Percentiles rank a stretch among this genome's conserved stretches.
Conservation (phyloP, 2,888 invertebrate genomes). For the Nysson spinosus region DNA sequence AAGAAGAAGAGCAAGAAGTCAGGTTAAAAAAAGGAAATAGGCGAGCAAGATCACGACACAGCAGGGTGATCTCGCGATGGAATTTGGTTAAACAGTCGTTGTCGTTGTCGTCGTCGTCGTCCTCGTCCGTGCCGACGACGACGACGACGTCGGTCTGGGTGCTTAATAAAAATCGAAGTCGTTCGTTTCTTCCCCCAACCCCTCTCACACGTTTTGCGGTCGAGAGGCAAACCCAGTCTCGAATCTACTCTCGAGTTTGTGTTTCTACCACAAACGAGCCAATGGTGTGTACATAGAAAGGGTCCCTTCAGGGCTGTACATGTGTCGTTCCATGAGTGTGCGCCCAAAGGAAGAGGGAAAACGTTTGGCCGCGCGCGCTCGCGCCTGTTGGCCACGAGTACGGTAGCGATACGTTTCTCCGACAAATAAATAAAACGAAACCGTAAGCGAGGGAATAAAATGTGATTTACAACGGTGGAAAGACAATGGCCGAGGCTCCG, state of each 20-base stretch:
- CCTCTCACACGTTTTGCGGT: constrained; percentile 57
- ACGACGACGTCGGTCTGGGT: constrained; percentile 47
- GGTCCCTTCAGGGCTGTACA: constrained; percentile 54
- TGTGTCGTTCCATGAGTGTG: constrained; percentile 34
- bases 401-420: constrained; percentile 76
- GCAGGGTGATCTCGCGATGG: constrained; percentile 60
- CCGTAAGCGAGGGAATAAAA: constrained; percentile 77
- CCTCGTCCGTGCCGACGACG: constrained; percentile 23
- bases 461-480: constrained; percentile 77
- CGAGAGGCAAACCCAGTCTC: constrained; percentile 31
- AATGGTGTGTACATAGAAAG: constrained; percentile 40
- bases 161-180: constrained; percentile 65
- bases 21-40: constrained; percentile 12
- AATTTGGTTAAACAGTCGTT: constrained; percentile 65
- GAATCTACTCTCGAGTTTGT: not conserved
- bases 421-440: constrained; percentile 77
- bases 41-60: constrained; percentile 39
- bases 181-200: constrained; percentile 43
- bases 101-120: constrained; percentile 31
- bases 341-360: constrained; percentile 6
- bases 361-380: constrained; percentile 22
- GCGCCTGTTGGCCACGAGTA: constrained; percentile 65
- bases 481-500: constrained; percentile 76
- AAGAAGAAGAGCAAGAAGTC: constrained; percentile 1
- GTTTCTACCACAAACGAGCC: not conserved